Evolutionary conservation across 2,797 vertebrate genomes (phyloP), one percentile per base, ranked within the genome.

Genomic region (Danio kyathit): DNA sequence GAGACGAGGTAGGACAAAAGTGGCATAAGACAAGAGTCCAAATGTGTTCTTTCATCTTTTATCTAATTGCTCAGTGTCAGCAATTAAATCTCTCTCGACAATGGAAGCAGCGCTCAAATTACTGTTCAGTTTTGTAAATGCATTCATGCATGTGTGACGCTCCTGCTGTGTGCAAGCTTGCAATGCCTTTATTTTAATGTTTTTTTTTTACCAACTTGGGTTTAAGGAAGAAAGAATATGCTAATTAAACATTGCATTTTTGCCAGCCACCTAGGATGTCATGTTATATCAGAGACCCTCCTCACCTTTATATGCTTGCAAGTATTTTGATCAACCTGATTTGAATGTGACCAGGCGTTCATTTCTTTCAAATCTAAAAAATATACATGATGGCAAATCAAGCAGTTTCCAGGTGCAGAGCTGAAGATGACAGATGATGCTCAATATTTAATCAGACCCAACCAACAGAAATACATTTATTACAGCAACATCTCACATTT

Each of bases 121-220:
- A 67, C 75, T 57, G 40, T 56, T 57, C 13, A 56, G 52, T 67
- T 64, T 21, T 76, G 40, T 66, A 76, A 66, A 67, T 4, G 41
- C 65, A n/a, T 71, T 76, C 71, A 71, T 75, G 74, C 66, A 29
- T 66, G 71, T 57, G 64, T 72, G 57, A 74, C 19, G 54, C 48
- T 41, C 17, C 49, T 57, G 29, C 56, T 54, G 61, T 41, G 49
- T 13, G 17, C 16, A 5, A 38, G 54, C 21, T 5, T 77, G 7
- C 48, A 67, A 67, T 59, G 44, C 6, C 6, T 17, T 16, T 38
- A 19, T 71, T 60, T 38, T 19, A 7, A 59, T 14, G 14, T 43
- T 57, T 73, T 57, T 72, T n/a, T 57, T 29, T 29, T 29, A 1
- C 10, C 16, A 10, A 44, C 21, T 38, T 0, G 8, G 10, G 7